Base-by-base conservation (phyloP, 1,140 invertebrate species). In the Bombus picipes region DNA sequence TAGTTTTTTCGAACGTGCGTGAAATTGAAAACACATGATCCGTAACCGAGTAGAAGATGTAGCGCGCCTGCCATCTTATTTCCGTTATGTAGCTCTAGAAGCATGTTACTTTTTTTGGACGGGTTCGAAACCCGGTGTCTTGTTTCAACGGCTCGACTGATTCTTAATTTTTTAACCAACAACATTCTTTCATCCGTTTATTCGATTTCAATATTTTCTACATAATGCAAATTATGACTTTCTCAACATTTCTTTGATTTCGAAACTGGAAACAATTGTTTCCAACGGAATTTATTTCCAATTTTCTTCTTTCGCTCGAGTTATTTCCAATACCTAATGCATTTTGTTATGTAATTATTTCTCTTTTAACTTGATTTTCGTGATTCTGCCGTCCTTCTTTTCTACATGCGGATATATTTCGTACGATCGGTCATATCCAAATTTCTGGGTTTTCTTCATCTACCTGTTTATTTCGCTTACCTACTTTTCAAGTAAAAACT, bases 51-150 rank as follows among this genome's bases (percentile, higher is more conserved):
- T 28, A 85, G 57, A 34, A 53, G 57, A 76, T 72, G 83, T 62
- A 47, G 76, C 34, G 37, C 28, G n/a, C 65, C n/a, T 75, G 82
- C 82, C 75, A 78, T 83, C 22, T 83, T 83, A 53, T 32, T 83
- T 68, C 37, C 65, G 75, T 57, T 68, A 34, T 57, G 68, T 22
- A n/a, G 68, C 34, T 80, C 41, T 18, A 57, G 68, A 65, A 85
- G 53, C 53, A 37, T 8, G 53, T 80, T 85, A n/a, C 77, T 85
- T 80, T 85, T 85, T 80, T 72, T 73, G 68, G 83, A 65, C 32
- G 34, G 57, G 68, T 43, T 84, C 4, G 68, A 59, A 80, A 43
- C 37, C 39, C 39, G 68, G 83, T 85, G 68, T 85, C 76, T 41
- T 12, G 77, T 85, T 80, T 80, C 83, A 85, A 65, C 39, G 32